Evolutionary conservation across 2,888 invertebrate genomes (phyloP), one percentile per base, ranked within the genome.

Genomic region (Calliphora vomitoria): DNA sequence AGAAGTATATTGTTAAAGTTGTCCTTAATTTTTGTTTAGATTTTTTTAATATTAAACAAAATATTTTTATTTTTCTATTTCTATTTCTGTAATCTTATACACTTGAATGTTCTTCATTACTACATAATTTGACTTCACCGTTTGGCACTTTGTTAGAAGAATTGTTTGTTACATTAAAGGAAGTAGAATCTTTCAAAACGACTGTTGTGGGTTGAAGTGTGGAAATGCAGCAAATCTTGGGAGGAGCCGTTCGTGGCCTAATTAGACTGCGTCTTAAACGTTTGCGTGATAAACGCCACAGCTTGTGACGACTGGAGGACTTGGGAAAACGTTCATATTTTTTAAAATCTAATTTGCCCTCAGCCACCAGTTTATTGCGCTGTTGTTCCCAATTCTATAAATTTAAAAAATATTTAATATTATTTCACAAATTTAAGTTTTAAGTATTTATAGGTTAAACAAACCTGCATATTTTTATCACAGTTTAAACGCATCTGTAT

Each of bases 401-500:
- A 55, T 62, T 20, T 38, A 72, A 6, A 74, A 69, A 53, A 13
- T 4, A 20, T n/a, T n/a, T n/a, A n/a, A n/a, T n/a, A n/a, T n/a
- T n/a, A n/a, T n/a, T n/a, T n/a, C n/a, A n/a, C n/a, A n/a, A n/a
- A n/a, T n/a, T n/a, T n/a, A n/a, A n/a, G n/a, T n/a, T n/a, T n/a
- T n/a, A n/a, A n/a, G n/a, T n/a, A n/a, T n/a, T n/a, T n/a, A n/a
- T n/a, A n/a, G n/a, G n/a, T 4, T 50, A 20, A n/a, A 79, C 38
- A 11, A 25, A 91, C 92, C 90, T 91, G 90, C 89, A 91, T 86
- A 79, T 93, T 93, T 4, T 89, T 85, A 83, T 92, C 92, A 87
- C 90, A 90, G 38, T 87, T 91, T 10, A 92, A 89, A 66, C 92
- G 91, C 47, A 78, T 87, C 18, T 88, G 88, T 62, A 92, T 60